Evolutionary conservation across 1,140 invertebrate species (phyloP).

Genomic region (Laupala kohalensis): DNA sequence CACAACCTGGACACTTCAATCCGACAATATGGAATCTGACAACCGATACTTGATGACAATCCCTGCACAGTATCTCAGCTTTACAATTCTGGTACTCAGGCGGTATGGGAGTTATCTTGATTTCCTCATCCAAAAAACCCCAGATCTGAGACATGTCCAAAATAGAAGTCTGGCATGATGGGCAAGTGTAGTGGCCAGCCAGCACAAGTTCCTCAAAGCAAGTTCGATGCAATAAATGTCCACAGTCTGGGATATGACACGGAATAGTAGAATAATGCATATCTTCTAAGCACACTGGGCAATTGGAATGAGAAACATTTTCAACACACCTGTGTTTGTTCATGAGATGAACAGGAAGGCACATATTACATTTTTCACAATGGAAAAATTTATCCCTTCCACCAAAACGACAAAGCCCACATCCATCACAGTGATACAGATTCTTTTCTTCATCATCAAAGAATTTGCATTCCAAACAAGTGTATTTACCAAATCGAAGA

Average conservation of each 20-base stretch:
- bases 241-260: slow-evolving; percentile 74
- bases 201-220: slow-evolving; percentile 66
- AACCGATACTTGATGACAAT: slow-evolving; percentile 74
- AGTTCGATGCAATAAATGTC: slow-evolving; percentile 66
- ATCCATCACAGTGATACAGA: slow-evolving; percentile 79
- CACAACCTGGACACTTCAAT: slow-evolving; percentile 67
- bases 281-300: slow-evolving; percentile 75
- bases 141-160: slow-evolving; percentile 66
- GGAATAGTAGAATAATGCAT: slow-evolving; percentile 80
- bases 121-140: slow-evolving; percentile 67
- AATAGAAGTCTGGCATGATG: slow-evolving; percentile 29
- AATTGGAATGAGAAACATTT: slow-evolving; percentile 71
- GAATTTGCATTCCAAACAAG: slow-evolving; percentile 70
- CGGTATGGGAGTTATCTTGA: slow-evolving; percentile 66
- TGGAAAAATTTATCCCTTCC: slow-evolving; percentile 77
- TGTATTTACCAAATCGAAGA: slow-evolving; percentile 71
- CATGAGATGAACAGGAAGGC: slow-evolving; percentile 61
- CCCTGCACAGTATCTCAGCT: slow-evolving; percentile 70
- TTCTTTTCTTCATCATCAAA: slow-evolving; percentile 78
- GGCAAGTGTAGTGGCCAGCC: slow-evolving; percentile 71
- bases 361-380: slow-evolving; percentile 77
- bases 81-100: slow-evolving; percentile 62
- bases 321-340: slow-evolving; percentile 77
- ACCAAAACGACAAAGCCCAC: slow-evolving; percentile 77
- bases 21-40: slow-evolving; percentile 75